A percentile compares a stretch with the other conserved stretches of the same genome.
Evolutionary conservation across 2,888 invertebrate species (phyloP).

Genomic region (Thymelicus sylvestris): DNA sequence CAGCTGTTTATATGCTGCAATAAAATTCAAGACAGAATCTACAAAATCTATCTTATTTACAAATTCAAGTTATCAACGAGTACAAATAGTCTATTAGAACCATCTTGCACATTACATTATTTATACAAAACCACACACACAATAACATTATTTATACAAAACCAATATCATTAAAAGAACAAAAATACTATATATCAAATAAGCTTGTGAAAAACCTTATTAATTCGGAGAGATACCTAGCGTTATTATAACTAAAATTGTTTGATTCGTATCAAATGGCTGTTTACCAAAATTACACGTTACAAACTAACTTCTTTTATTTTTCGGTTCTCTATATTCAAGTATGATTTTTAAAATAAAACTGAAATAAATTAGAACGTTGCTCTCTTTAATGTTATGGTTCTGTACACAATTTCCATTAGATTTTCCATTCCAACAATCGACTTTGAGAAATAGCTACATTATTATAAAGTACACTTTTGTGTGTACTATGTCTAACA

Average conservation of each 20-base stretch:
- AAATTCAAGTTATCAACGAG: no score
- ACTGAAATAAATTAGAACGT: constrained; percentile 51
- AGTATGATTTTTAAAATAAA: constrained; percentile 72
- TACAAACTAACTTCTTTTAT: constrained; percentile 75
- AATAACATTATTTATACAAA: no score
- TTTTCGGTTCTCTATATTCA: constrained; percentile 75
- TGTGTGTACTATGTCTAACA: no score
- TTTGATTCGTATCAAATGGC: constrained; percentile 80
- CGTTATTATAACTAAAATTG: constrained; percentile 71
- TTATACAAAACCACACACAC: no score
- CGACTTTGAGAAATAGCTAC: neutral
- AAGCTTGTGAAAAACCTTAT: constrained; percentile 23
- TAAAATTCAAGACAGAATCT: no score
- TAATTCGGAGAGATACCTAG: constrained; percentile 51
- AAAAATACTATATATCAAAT: constrained; percentile 1
- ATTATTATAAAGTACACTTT: no score
- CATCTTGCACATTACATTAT: no score
- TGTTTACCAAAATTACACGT: constrained; percentile 81
- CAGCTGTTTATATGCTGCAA: no score
- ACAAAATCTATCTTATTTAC: no score
- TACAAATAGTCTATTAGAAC: no score
- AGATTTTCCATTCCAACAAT: neutral
- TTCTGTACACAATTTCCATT: constrained; percentile 37
- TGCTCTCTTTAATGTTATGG: constrained; percentile 36
- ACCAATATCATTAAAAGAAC: neutral